phyloP scores from a whole-genome alignment of 2,113 vertebrate species.

The Willisornis vidua region DNA sequence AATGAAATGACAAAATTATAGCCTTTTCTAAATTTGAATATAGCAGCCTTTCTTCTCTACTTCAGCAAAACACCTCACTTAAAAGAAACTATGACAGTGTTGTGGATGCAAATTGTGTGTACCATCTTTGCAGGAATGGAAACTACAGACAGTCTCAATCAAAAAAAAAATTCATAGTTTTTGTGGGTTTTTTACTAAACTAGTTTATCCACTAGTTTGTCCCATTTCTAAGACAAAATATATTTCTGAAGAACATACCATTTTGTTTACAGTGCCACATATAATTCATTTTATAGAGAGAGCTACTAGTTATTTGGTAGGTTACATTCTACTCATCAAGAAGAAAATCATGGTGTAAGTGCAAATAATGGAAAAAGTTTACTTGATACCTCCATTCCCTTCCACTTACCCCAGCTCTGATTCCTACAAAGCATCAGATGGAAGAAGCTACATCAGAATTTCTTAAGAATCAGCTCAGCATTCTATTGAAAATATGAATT shows the following conservation, averaged over 20 bases:
- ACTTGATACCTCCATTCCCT: neutral
- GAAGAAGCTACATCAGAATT: neutral
- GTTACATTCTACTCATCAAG: neutral
- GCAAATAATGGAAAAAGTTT: neutral
- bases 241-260: neutral
- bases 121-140: neutral
- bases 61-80: neutral
- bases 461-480: neutral
- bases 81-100: neutral
- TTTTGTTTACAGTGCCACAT: neutral
- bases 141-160: neutral
- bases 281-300: neutral
- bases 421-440: neutral
- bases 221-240: neutral
- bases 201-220: neutral
- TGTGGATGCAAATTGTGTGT: neutral
- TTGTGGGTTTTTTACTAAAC: neutral
- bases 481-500: neutral
- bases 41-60: neutral
- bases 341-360: neutral
- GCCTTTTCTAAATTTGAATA: neutral
- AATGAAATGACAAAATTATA: neutral
- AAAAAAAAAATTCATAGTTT: neutral
- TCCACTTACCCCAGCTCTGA: neutral
- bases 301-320: neutral